Percentiles rank a stretch among this genome's conserved stretches.
phyloP scores from a whole-genome alignment of 1,140 invertebrate genomes.

The Eriosoma lanigerum region DNA sequence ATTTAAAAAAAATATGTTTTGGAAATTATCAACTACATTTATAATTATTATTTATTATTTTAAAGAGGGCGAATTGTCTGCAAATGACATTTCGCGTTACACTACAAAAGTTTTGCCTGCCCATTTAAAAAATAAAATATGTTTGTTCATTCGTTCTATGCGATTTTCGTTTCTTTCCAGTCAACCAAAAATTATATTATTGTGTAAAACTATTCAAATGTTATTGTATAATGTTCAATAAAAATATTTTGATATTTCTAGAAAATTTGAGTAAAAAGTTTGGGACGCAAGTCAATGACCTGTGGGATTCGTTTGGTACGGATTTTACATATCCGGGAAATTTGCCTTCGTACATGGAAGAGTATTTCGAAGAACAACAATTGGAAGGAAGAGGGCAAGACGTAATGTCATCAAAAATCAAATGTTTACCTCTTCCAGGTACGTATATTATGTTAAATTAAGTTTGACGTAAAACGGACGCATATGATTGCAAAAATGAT shows the following conservation, averaged over 20 bases:
- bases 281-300: conserved; percentile 69
- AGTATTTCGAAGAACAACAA: conserved; percentile 73
- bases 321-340: conserved; percentile 73
- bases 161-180: background rate
- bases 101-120: background rate
- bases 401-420: conserved; percentile 27
- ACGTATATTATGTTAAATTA: background rate
- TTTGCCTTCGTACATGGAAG: conserved; percentile 71
- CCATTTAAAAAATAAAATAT: background rate
- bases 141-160: background rate
- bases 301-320: conserved; percentile 71
- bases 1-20: too few species aligned
- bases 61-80: too few species aligned
- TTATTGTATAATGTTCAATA: too few species aligned
- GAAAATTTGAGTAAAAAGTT: conserved; percentile 73
- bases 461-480: too few species aligned
- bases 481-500: too few species aligned
- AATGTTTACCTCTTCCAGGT: conserved; percentile 75
- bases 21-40: too few species aligned
- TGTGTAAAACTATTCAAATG: background rate
- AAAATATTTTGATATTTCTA: conserved; percentile 3
- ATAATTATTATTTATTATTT: too few species aligned
- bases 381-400: conserved; percentile 53
- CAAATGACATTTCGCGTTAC: background rate
- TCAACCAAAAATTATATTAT: background rate